These are phyloP conservation scores for Percopsis transmontana DNA, from an alignment of 2,113 vertebrate genomes.

Conservation along the genomic window DNA sequence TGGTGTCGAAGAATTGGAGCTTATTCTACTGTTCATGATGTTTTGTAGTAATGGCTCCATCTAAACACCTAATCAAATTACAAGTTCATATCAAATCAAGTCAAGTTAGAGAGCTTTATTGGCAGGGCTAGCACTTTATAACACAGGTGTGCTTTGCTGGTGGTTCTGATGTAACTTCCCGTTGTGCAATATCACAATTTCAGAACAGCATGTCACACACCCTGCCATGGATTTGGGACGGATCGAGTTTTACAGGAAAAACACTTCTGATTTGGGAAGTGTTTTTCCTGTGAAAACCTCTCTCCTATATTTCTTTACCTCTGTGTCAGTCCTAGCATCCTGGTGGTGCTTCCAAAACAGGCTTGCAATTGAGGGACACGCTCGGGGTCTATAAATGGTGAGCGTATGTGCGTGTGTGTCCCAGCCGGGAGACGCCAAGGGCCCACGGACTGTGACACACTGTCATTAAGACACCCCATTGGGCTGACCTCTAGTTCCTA, in stretches of 20 bases:
- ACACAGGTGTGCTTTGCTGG: background rate
- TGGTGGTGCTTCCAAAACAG: background rate
- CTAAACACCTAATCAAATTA: background rate
- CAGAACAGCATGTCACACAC: constrained; percentile 9
- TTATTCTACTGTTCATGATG: background rate
- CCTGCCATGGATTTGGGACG: constrained; percentile 5
- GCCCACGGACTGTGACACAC: constrained; percentile 42
- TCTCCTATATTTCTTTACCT: background rate
- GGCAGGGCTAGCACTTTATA: constrained; percentile 9
- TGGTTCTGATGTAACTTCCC: too few species aligned
- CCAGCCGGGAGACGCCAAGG: constrained; percentile 36
- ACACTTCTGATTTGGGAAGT: too few species aligned
- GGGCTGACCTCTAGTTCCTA: constrained; percentile 55
- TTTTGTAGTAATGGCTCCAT: too few species aligned
- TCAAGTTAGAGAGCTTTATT: background rate
- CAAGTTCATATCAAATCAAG: too few species aligned
- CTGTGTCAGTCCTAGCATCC: background rate
- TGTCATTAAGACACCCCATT: constrained; percentile 71
- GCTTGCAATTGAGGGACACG: constrained; percentile 45
- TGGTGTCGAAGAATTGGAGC: background rate
- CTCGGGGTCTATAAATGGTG: constrained; percentile 44
- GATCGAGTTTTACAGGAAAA: constrained; percentile 3
- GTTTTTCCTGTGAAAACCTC: too few species aligned
- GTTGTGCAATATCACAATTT: background rate
- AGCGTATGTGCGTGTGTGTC: background rate